phyloP scores from a whole-genome alignment of 2,113 vertebrate species.

The Regulus satrapa region DNA sequence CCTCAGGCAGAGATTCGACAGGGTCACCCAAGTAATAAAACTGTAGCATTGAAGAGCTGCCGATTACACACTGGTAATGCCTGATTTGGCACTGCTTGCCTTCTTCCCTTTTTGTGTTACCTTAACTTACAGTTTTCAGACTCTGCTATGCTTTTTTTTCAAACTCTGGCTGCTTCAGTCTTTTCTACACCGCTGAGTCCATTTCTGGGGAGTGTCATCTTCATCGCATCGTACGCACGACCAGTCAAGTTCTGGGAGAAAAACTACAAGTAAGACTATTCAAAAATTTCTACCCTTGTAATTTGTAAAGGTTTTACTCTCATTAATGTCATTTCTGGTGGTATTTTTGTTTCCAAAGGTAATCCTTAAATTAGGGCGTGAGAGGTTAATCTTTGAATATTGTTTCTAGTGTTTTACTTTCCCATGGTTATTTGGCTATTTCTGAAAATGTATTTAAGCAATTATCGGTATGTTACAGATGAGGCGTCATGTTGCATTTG shows the following conservation, averaged over 20 bases:
- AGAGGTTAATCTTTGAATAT: neutral
- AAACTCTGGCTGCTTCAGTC: slow-evolving; percentile 86
- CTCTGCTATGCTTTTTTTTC: slow-evolving; percentile 93
- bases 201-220: slow-evolving; percentile 96
- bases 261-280: slow-evolving; percentile 91
- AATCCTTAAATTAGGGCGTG: neutral
- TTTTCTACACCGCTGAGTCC: slow-evolving; percentile 94
- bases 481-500: neutral
- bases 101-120: neutral
- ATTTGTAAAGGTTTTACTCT: neutral
- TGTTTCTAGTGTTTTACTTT: neutral
- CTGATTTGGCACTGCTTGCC: neutral
- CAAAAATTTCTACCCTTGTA: neutral
- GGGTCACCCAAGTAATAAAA: neutral
- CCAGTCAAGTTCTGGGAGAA: slow-evolving; percentile 97
- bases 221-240: slow-evolving; percentile 91
- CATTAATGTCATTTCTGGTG: neutral
- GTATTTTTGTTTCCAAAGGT: neutral
- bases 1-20: neutral
- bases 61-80: neutral
- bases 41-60: neutral
- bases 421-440: neutral
- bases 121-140: slow-evolving; percentile 81
- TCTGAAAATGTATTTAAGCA: slow-evolving; percentile 11
- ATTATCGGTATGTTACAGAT: neutral